Evolutionary conservation across 1,140 invertebrate species (phyloP), one percentile per base, ranked within the genome.

Genomic region (Drosophila sucinea): DNA sequence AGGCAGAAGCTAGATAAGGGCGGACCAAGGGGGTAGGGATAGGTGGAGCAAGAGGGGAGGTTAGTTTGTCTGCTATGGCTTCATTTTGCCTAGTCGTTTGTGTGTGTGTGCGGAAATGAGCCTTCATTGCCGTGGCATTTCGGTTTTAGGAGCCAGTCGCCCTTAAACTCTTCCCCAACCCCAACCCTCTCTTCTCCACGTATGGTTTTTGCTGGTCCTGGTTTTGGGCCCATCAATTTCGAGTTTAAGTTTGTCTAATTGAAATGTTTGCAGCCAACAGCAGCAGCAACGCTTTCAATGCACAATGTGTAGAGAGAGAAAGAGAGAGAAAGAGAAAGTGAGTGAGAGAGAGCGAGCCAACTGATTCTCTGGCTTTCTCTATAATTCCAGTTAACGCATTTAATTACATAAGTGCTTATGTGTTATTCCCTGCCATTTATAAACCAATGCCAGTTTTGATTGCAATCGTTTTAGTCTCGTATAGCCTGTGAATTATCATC

Each of bases 391-490:
- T 72, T 73, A 87, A 89, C 70, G 84, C 77, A 89, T 90, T 89
- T 89, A 89, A 89, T 89, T 89, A 84, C 84, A 89, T 84, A 89
- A 89, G 84, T 89, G 81, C 80, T 81, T 72, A 83, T 86, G 83
- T 73, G 75, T 87, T 87, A 87, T 82, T 77, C 76, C 71, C 69
- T 64, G 64, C 57, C 72, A 83, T 77, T 51, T 51, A 51, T 27
- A 51, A 51, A 51, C 44, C 44, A 51, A 51, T 51, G 23, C 23
- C 44, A 51, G 25, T 51, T 51, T 51, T 25, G 23, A 51, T 51
- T 51, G 44, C 25, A 27, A 51, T 27, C 44, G 44, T 51, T 51
- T 51, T 51, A 1, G 23, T 10, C 44, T 51, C 44, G 7, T 10
- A 27, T 27, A 10, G 25, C 44, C 44, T 51, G 44, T 23, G 10